Conservation (phyloP, 2,113 vertebrate species). For the Psephotus haematonotus region DNA sequence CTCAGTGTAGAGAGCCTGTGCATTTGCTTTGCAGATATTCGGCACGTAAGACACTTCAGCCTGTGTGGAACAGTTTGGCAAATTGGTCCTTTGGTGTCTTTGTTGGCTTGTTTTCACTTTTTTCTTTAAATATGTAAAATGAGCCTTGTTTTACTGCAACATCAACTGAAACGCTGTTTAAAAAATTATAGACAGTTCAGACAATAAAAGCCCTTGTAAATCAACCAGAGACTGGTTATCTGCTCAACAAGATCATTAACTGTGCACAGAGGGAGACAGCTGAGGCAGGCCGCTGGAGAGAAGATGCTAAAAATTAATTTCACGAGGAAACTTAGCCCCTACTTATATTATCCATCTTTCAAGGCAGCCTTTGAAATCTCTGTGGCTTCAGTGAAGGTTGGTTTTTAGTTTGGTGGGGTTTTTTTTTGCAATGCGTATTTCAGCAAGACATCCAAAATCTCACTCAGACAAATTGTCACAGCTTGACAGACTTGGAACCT, state of each 20-base stretch:
- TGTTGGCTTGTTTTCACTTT: constrained; percentile 57
- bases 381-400: background rate
- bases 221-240: constrained; percentile 58
- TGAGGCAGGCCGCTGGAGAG: constrained; percentile 11
- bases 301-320: constrained; percentile 60
- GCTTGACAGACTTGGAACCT: constrained; percentile 27
- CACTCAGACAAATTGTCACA: constrained; percentile 2
- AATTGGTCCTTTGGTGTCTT: constrained; percentile 41
- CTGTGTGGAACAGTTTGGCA: background rate
- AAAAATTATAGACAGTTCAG: constrained; percentile 58
- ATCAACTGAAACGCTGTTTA: constrained; percentile 49
- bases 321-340: constrained; percentile 21
- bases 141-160: constrained; percentile 31
- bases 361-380: constrained; percentile 4
- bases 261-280: constrained; percentile 29
- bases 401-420: background rate
- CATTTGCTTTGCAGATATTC: background rate
- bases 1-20: background rate
- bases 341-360: constrained; percentile 23
- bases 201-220: constrained; percentile 63
- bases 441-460: constrained; percentile 7
- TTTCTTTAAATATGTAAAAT: constrained; percentile 60
- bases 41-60: background rate
- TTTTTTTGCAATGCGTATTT: background rate
- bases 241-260: constrained; percentile 59